Evolutionary conservation across 1,140 invertebrate species (phyloP).

Genomic region (Hyphantria cunea): DNA sequence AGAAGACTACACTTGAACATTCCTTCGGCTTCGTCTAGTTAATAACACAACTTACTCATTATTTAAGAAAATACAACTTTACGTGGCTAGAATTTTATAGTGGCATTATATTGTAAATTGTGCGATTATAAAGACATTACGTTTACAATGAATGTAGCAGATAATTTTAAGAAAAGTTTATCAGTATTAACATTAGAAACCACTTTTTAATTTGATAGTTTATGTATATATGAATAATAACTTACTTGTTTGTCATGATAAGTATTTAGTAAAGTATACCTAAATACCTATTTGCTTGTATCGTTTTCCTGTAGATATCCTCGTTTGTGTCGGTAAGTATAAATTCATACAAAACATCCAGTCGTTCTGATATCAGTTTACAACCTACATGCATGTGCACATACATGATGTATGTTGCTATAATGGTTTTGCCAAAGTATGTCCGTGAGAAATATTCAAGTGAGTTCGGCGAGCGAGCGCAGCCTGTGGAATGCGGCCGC

Average conservation of each 20-base stretch:
- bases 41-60: too few relatives aligned
- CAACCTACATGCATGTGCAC: slow-evolving; percentile 4
- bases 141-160: too few relatives aligned
- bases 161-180: too few relatives aligned
- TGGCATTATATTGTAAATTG: too few relatives aligned
- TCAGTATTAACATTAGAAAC: too few relatives aligned
- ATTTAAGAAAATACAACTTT: too few relatives aligned
- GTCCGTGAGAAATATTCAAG: slow-evolving; percentile 81
- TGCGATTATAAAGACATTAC: too few relatives aligned
- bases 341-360: slow-evolving; percentile 4
- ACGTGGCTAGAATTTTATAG: too few relatives aligned
- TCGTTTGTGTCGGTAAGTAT: neutral
- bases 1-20: too few relatives aligned
- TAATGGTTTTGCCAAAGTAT: slow-evolving; percentile 76
- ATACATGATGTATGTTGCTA: slow-evolving; percentile 36
- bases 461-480: slow-evolving; percentile 64
- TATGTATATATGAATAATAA: neutral
- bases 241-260: neutral
- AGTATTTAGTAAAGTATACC: neutral
- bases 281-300: neutral
- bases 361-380: slow-evolving; percentile 12
- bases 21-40: too few relatives aligned
- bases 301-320: slow-evolving; percentile 19
- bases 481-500: slow-evolving; percentile 73
- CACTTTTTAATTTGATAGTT: neutral